These are phyloP conservation scores for Tetramorium alpestre DNA, from an alignment of 1,140 invertebrate species.

Conservation along the genomic window DNA sequence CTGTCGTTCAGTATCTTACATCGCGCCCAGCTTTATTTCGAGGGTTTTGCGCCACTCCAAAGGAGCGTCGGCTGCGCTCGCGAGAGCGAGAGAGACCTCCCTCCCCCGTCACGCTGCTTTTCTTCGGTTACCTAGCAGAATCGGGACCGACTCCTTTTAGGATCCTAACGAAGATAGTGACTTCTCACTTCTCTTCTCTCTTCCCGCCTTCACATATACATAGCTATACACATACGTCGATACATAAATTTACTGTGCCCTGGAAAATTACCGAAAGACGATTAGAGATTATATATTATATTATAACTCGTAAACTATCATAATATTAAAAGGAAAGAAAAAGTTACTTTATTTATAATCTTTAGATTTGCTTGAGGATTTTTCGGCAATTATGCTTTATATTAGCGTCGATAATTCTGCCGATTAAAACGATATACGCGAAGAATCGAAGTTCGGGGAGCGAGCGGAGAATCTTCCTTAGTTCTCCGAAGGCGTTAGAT, in stretches of 20 bases:
- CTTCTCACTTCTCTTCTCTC: neutral
- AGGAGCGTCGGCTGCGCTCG: conserved; percentile 42
- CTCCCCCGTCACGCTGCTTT: conserved; percentile 38
- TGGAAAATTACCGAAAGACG: neutral
- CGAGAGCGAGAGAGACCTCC: conserved; percentile 19
- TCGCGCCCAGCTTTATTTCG: conserved; percentile 64
- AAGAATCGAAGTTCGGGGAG: neutral
- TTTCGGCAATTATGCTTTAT: too few relatives aligned
- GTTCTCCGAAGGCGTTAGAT: conserved; percentile 38
- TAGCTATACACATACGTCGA: neutral
- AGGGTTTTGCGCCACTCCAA: conserved; percentile 55
- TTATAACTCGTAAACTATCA: neutral
- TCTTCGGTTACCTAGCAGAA: conserved; percentile 50
- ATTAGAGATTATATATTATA: neutral
- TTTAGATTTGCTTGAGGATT: neutral
- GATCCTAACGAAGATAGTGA: conserved; percentile 56
- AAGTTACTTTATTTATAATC: neutral
- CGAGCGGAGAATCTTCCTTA: neutral
- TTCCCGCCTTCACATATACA: neutral
- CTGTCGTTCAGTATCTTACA: conserved; percentile 75
- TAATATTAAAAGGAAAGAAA: neutral
- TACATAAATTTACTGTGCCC: neutral
- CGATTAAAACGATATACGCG: neutral
- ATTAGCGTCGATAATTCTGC: neutral
- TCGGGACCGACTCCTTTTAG: conserved; percentile 43